Conservation (phyloP, 1,140 invertebrate species). For the Apis florea region DNA sequence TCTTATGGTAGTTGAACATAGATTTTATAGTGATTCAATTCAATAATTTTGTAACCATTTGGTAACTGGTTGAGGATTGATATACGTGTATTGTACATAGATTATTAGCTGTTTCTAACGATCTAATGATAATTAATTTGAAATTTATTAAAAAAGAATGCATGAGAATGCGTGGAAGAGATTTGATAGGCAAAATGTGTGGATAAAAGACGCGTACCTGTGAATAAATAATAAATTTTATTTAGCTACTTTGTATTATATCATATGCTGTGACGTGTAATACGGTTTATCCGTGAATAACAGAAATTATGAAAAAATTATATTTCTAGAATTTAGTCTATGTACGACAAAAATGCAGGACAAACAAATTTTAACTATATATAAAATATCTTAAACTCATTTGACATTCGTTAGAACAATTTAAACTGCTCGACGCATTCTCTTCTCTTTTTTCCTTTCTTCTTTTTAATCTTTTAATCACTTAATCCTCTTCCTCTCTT, state of each 20-base stretch:
- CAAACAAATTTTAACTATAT: slow-evolving; percentile 20
- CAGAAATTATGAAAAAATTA: neutral
- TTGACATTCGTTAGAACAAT: slow-evolving; percentile 42
- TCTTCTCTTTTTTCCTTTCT: slow-evolving; percentile 34
- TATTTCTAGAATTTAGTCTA: neutral
- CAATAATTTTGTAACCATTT: slow-evolving; percentile 68
- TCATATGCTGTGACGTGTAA: slow-evolving; percentile 14
- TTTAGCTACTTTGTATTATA: slow-evolving; percentile 18
- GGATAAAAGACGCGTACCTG: slow-evolving; percentile 11
- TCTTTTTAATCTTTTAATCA: neutral
- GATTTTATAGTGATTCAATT: slow-evolving; percentile 65
- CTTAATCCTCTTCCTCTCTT: slow-evolving; percentile 1
- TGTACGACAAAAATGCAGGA: slow-evolving; percentile 13
- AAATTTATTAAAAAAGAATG: slow-evolving; percentile 45
- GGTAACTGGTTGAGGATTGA: slow-evolving; percentile 73
- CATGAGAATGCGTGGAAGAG: slow-evolving; percentile 12
- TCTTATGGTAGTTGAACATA: slow-evolving; percentile 62
- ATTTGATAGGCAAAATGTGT: slow-evolving; percentile 28
- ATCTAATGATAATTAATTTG: slow-evolving; percentile 68
- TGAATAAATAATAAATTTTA: slow-evolving; percentile 10
- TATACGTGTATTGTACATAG: slow-evolving; percentile 70
- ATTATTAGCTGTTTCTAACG: slow-evolving; percentile 68
- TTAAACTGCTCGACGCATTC: slow-evolving; percentile 50
- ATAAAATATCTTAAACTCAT: slow-evolving; percentile 34
- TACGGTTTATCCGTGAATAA: slow-evolving; percentile 3